phyloP scores from a whole-genome alignment of 2,113 vertebrate species.

The Isurus oxyrinchus region DNA sequence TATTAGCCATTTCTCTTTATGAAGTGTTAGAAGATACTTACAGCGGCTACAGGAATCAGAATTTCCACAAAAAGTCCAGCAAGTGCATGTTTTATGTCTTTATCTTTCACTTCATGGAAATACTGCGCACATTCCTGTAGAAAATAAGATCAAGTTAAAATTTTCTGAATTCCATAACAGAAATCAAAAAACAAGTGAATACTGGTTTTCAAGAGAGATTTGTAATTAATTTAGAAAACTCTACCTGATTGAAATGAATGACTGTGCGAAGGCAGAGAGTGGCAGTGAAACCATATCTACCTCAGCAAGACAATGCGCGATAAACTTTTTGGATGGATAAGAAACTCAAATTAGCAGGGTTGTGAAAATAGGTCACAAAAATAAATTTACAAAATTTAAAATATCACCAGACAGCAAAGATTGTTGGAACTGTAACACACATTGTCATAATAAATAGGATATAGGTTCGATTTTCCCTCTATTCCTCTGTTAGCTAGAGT shows the following conservation, averaged over 20 bases:
- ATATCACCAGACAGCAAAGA: not conserved
- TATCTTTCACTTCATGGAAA: constrained; percentile 98
- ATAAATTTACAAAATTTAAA: not conserved
- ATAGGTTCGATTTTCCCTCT: not conserved
- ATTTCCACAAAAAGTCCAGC: constrained; percentile 98
- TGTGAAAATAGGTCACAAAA: not conserved
- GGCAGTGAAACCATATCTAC: not conserved
- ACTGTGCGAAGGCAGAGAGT: not conserved
- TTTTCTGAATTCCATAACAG: not conserved
- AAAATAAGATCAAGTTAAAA: constrained; percentile 34
- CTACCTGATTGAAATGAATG: not conserved
- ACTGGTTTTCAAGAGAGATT: not conserved
- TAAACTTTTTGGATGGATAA: not conserved
- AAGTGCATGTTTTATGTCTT: constrained; percentile 94
- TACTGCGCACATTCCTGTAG: constrained; percentile 92
- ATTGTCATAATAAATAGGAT: not conserved
- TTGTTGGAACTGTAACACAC: not conserved
- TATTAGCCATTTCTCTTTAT: not conserved
- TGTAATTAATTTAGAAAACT: not conserved
- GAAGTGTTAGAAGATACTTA: constrained; percentile 55
- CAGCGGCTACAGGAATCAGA: constrained; percentile 96
- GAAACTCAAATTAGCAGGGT: not conserved
- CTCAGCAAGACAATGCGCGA: not conserved
- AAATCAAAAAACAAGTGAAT: not conserved
- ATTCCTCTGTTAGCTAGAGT: not conserved